Evolutionary conservation across 2,797 vertebrate species (phyloP), one percentile per base, ranked within the genome.

Genomic region (Gymnoscopelus microlampas): DNA sequence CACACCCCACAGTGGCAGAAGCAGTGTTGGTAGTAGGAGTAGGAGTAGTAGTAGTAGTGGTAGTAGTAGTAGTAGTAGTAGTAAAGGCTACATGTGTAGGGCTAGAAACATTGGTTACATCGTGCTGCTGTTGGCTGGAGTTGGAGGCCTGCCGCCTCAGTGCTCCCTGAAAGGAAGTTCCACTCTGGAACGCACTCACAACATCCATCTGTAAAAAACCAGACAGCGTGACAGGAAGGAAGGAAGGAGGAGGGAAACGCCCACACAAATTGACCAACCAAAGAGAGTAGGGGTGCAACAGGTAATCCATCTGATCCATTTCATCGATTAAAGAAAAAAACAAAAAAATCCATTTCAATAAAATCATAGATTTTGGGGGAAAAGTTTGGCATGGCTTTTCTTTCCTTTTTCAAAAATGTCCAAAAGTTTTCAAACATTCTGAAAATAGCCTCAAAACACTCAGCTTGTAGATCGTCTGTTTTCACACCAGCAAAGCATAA

Each of bases 101-200:
- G 97, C 97, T 99, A 99, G 98, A 99, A 98, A 99, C 97, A 98
- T 99, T 97, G 97, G 98, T 99, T 99, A 99, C 98, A 99, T 99
- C 97, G 96, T 98, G 98, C 95, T 99, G 98, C 94, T 98, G 98
- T 94, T 99, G 98, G 97, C 98, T 99, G 97, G 95, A 95, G 97
- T 97, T 98, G 96, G 98, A 99, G 94, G 98, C 96, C 95, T 99
- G 98, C 91, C 98, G 97, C 97, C 98, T 98, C 92, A 98, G 95
- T 94, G 96, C 95, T 94, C 96, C 98, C 98, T 99, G 98, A 97
- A 99, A 98, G 96, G 98, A 97, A 96, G 95, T 96, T 97, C 97
- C 97, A 95, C 97, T 99, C 97, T 99, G 98, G 98, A 99, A 99
- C 95, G 98, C 98, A 98, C 97, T 99, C 95, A 99, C 98, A 98